Percentiles rank a stretch among this genome's conserved stretches.
These are phyloP conservation scores for Alitta virens DNA, from an alignment of 2,888 invertebrate genomes.

Conservation along the genomic window DNA sequence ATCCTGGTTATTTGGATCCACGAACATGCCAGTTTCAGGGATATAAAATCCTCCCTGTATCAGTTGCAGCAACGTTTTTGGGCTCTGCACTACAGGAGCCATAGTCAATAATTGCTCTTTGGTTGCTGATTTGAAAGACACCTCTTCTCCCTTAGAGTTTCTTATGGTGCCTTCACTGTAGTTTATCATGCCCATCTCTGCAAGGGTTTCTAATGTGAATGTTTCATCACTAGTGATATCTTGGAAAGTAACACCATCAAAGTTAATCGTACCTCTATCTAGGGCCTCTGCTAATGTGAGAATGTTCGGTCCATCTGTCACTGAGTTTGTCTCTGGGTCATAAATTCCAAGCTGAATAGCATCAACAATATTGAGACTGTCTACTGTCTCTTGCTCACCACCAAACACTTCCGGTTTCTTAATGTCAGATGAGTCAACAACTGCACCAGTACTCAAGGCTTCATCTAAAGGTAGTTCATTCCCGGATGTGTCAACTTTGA, in stretches of 20 bases:
- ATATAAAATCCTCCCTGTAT: slow-evolving; percentile 83
- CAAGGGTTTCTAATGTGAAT: slow-evolving; percentile 77
- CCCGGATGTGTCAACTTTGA: slow-evolving; percentile 24
- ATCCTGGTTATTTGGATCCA: slow-evolving; percentile 76
- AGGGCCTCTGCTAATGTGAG: slow-evolving; percentile 65
- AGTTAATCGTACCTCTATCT: slow-evolving; percentile 24
- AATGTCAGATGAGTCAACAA: slow-evolving; percentile 18
- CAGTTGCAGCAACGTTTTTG: slow-evolving; percentile 20
- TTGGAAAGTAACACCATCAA: slow-evolving; percentile 17
- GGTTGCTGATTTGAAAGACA: slow-evolving; percentile 24
- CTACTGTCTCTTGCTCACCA: background rate
- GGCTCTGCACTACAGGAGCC: too few relatives aligned
- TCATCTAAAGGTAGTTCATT: slow-evolving; percentile 35
- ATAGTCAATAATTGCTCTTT: slow-evolving; percentile 15
- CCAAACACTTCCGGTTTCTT: background rate
- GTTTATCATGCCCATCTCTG: slow-evolving; percentile 76
- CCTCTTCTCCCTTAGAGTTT: slow-evolving; percentile 65
- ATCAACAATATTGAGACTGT: slow-evolving; percentile 53
- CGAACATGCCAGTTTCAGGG: slow-evolving; percentile 66
- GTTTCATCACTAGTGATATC: slow-evolving; percentile 29
- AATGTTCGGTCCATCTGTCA: slow-evolving; percentile 24
- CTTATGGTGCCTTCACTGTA: slow-evolving; percentile 62
- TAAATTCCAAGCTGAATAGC: slow-evolving; percentile 68
- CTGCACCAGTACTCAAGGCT: slow-evolving; percentile 34
- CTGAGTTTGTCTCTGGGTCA: slow-evolving; percentile 67